Percentiles rank a stretch among this genome's conserved stretches.
phyloP scores from a whole-genome alignment of 2,113 vertebrate species.

The Solenodon paradoxus region DNA sequence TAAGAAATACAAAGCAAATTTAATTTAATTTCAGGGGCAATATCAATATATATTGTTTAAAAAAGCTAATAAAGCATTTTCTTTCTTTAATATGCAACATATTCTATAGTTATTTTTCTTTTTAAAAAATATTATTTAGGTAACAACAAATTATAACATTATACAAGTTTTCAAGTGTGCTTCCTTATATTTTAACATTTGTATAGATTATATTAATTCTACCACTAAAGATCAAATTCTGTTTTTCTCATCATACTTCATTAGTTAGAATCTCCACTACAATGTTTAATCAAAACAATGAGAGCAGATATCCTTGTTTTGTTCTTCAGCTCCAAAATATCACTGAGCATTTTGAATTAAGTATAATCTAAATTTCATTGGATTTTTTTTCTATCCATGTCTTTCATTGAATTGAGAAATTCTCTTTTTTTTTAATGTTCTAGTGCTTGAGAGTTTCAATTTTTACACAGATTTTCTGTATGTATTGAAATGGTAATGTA shows the following conservation, averaged over 20 bases:
- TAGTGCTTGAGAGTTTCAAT: neutral
- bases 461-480: neutral
- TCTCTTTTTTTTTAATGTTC: neutral
- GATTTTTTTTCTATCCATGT: neutral
- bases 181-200: too few relatives aligned
- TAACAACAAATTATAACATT: too few relatives aligned
- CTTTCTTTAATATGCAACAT: too few relatives aligned
- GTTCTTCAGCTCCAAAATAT: neutral
- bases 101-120: too few relatives aligned
- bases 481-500: neutral
- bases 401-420: neutral
- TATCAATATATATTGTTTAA: too few relatives aligned
- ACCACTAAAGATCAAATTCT: too few relatives aligned
- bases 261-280: neutral
- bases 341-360: neutral
- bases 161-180: too few relatives aligned
- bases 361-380: neutral
- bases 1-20: too few relatives aligned
- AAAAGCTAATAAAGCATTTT: too few relatives aligned
- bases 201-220: neutral
- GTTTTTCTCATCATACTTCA: neutral
- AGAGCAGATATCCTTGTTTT: neutral
- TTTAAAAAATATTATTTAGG: too few relatives aligned
- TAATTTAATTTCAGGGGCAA: too few relatives aligned
- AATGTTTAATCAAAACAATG: neutral